Conservation (phyloP, 2,888 invertebrate genomes). For the Icerya purchasi region DNA sequence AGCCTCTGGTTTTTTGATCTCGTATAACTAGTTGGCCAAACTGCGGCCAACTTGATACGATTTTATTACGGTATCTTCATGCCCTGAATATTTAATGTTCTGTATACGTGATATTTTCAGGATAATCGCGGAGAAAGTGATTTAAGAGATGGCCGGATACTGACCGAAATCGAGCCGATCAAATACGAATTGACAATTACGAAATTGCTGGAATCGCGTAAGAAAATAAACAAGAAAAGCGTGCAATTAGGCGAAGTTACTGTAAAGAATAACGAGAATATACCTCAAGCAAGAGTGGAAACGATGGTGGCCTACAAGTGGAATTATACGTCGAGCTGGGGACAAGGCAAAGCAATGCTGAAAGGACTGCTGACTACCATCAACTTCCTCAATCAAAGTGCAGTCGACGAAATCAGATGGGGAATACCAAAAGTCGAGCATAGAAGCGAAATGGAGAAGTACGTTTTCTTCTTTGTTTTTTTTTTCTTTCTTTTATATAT, state of each 20-base stretch:
- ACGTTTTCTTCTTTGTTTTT: too few relatives aligned
- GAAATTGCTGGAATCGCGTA: conserved; percentile 34
- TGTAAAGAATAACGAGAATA: conserved; percentile 31
- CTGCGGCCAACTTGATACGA: too few relatives aligned
- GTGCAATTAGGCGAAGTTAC: conserved; percentile 30
- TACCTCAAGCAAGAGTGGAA: conserved; percentile 24
- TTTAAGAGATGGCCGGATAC: conserved; percentile 42
- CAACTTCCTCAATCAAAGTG: conserved; percentile 33
- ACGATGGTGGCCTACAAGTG: conserved; percentile 51
- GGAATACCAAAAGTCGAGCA: conserved; percentile 33
- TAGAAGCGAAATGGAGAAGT: conserved; percentile 28
- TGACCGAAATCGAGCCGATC: conserved; percentile 58
- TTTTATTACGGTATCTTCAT: too few relatives aligned
- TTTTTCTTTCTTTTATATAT: too few relatives aligned
- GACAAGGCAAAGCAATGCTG: conserved; percentile 48
- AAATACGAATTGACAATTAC: conserved; percentile 49
- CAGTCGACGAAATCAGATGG: conserved; percentile 43
- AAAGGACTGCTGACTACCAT: conserved; percentile 46
- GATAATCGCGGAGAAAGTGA: conserved; percentile 34
- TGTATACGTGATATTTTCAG: too few relatives aligned
- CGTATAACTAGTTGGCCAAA: too few relatives aligned
- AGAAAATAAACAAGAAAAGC: conserved; percentile 31
- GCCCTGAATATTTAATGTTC: too few relatives aligned
- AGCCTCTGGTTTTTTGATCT: too few relatives aligned
- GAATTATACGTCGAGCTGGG: conserved; percentile 53